A percentile compares a stretch with the other conserved stretches of the same genome.
Evolutionary conservation across 2,888 invertebrate genomes (phyloP).

Genomic region (Sphaeridia pumilis): DNA sequence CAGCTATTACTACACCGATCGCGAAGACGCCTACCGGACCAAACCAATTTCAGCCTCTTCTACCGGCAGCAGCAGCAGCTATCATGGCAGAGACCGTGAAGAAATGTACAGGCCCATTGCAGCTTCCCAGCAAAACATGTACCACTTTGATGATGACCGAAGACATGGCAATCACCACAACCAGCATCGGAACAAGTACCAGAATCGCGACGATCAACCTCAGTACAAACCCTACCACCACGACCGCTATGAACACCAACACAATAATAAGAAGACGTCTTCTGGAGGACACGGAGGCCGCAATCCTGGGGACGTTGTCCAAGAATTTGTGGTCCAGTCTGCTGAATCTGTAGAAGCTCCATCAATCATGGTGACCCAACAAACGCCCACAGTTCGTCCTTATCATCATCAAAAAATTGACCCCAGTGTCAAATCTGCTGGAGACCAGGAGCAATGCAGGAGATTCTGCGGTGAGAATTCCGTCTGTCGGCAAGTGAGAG

Average conservation of each 20-base stretch:
- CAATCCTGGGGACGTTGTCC: conserved; percentile 2
- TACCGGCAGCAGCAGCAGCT: not conserved
- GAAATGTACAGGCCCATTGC: not conserved
- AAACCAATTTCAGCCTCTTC: not conserved
- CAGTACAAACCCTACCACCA: not conserved
- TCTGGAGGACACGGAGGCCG: not conserved
- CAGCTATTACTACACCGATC: not conserved
- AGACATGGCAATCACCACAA: not conserved
- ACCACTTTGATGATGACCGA: no score
- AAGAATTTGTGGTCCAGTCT: conserved; percentile 8
- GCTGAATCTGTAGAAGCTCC: no score
- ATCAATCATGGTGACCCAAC: not conserved
- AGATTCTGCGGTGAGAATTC: conserved; percentile 29
- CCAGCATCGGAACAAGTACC: not conserved
- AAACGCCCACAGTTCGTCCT: not conserved
- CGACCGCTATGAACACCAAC: not conserved
- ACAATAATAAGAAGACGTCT: not conserved
- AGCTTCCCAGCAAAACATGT: not conserved
- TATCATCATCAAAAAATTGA: not conserved
- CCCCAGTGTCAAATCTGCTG: not conserved
- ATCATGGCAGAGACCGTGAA: not conserved
- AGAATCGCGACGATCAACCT: not conserved
- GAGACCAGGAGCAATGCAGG: conserved; percentile 17
- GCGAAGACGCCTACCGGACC: not conserved
- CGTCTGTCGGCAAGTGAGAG: conserved; percentile 23